Percentiles rank a stretch among this genome's conserved stretches.
phyloP scores from a whole-genome alignment of 2,888 invertebrate genomes.

The Nemoura dubitans region DNA sequence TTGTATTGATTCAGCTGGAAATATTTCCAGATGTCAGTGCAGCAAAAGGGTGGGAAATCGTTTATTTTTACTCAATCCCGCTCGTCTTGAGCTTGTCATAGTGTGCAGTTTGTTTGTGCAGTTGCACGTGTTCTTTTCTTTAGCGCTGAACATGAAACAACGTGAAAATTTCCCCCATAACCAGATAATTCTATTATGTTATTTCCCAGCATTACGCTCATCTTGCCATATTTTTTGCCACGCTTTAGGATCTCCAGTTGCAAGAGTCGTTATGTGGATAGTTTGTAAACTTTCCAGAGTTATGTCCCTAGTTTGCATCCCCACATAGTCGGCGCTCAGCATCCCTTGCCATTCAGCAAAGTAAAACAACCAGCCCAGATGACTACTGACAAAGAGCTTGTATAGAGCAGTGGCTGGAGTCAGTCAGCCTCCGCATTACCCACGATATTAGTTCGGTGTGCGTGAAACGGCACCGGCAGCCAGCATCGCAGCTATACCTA shows the following conservation, averaged over 20 bases:
- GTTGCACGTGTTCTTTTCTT: not conserved
- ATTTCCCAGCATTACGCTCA: not conserved
- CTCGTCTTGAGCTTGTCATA: not conserved
- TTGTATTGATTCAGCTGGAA: not conserved
- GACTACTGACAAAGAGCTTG: not conserved
- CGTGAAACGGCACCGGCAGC: not conserved
- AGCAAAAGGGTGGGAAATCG: not conserved
- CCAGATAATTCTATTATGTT: not conserved
- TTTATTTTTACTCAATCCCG: not conserved
- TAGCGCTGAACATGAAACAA: not conserved
- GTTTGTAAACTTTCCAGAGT: not conserved
- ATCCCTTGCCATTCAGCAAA: not conserved
- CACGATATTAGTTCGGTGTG: not conserved
- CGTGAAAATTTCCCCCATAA: not conserved
- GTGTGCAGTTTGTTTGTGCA: constrained; percentile 1
- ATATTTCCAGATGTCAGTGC: not conserved
- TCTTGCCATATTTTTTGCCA: not conserved
- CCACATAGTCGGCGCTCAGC: not conserved
- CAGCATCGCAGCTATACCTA: not conserved
- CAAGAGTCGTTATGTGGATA: not conserved
- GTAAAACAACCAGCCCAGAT: not conserved
- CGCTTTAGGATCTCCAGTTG: not conserved
- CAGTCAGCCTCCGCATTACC: not conserved
- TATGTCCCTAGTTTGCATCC: not conserved
- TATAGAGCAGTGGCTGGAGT: not conserved